Conservation (phyloP, 2,888 invertebrate genomes). For the Caenorhabditis doughertyi region DNA sequence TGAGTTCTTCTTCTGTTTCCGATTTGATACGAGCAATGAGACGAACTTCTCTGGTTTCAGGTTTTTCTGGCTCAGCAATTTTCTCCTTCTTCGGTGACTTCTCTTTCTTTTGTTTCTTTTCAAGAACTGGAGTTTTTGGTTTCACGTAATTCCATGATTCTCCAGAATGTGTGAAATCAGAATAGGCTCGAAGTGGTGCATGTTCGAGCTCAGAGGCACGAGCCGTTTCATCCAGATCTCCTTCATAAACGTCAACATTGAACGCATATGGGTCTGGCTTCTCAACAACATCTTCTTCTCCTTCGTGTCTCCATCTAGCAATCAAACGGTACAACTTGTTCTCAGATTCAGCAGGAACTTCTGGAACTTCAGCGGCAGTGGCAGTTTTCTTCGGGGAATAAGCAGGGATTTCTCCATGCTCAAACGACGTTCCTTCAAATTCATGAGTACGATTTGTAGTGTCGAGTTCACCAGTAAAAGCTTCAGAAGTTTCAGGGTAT, state of each 20-base stretch:
- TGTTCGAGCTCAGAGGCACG: conserved; percentile 43
- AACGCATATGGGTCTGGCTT: conserved; percentile 47
- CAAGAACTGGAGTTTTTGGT: conserved; percentile 5
- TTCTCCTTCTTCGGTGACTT: conserved; percentile 43
- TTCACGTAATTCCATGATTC: conserved; percentile 53
- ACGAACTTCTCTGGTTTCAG: conserved; percentile 27
- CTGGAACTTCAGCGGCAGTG: background rate
- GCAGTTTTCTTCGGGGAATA: conserved; percentile 31
- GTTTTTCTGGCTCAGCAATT: conserved; percentile 38
- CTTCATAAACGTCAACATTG: conserved; percentile 45
- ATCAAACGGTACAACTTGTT: conserved; percentile 48
- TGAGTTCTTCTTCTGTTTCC: conserved; percentile 16
- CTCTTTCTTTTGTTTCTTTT: conserved; percentile 45
- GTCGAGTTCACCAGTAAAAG: conserved; percentile 28
- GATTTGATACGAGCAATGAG: conserved; percentile 1
- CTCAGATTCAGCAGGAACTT: background rate
- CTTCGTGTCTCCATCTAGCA: conserved; percentile 61
- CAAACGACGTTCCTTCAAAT: conserved; percentile 9
- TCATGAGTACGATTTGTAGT: conserved; percentile 13
- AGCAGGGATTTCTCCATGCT: conserved; percentile 10
- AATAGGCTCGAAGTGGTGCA: conserved; percentile 46
- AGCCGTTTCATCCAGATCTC: conserved; percentile 54
- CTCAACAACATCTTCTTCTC: conserved; percentile 66
- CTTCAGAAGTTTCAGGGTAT: conserved; percentile 25
- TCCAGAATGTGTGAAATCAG: conserved; percentile 57